phyloP scores from a whole-genome alignment of 2,113 vertebrate genomes.

The Sphyrna mokarran region DNA sequence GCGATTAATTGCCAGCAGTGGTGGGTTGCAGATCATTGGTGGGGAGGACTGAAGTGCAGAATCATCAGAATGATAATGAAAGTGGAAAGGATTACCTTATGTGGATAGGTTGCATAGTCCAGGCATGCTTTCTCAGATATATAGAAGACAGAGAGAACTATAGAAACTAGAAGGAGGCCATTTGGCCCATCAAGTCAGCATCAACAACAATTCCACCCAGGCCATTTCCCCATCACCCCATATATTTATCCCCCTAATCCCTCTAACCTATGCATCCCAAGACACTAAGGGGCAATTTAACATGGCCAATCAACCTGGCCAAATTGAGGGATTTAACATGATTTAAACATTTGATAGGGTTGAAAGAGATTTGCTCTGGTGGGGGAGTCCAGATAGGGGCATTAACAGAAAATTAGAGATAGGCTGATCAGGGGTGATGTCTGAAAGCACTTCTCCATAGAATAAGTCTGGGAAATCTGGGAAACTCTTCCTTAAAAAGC shows the following conservation, averaged over 20 bases:
- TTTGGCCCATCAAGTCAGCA: no score
- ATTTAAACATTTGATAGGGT: background rate
- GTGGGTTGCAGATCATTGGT: background rate
- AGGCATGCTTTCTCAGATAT: background rate
- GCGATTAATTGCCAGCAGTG: background rate
- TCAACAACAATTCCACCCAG: no score
- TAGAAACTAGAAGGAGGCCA: no score
- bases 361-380: background rate
- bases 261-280: no score
- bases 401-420: background rate
- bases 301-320: background rate
- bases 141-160: background rate
- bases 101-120: background rate
- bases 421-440: background rate
- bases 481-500: background rate
- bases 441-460: background rate
- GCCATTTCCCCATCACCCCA: no score
- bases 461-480: background rate
- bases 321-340: background rate
- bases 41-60: background rate
- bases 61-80: background rate
- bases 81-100: background rate
- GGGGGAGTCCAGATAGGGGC: background rate
- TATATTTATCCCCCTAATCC: no score
- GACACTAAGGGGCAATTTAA: no score